Evolutionary conservation across 2,797 vertebrate genomes (phyloP).

Genomic region (Microhierax caerulescens): DNA sequence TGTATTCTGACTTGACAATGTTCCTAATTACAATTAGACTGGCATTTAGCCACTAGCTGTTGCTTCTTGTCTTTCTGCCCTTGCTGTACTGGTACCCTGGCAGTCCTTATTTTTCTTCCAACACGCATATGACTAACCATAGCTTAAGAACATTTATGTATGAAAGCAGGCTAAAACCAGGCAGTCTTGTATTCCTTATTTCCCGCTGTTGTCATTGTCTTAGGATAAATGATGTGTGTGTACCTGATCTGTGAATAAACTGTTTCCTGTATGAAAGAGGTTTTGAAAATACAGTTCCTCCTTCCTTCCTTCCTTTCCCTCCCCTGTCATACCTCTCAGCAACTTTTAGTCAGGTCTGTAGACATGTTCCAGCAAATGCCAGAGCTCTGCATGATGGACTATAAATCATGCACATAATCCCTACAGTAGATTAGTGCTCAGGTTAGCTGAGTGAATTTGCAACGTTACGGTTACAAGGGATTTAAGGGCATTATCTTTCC

Average conservation of each 20-base stretch:
- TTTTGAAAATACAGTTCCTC: conserved; percentile 9
- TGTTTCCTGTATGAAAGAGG: background rate
- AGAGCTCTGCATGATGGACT: background rate
- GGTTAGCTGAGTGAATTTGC: conserved; percentile 19
- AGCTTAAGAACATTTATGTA: background rate
- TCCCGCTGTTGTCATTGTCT: background rate
- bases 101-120: background rate
- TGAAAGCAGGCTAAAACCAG: background rate
- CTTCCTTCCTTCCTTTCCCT: background rate
- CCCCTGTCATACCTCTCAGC: background rate
- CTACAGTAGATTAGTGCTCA: conserved; percentile 8
- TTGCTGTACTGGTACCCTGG: background rate
- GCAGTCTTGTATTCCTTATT: background rate
- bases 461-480: conserved; percentile 46
- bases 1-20: background rate
- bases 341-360: background rate
- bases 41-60: background rate
- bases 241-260: conserved; percentile 22
- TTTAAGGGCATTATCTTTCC: conserved; percentile 53
- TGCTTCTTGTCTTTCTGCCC: background rate
- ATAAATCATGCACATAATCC: conserved; percentile 10
- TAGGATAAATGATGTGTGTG: background rate
- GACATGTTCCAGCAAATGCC: conserved; percentile 27
- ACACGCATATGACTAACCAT: rapidly evolving
- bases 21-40: background rate